A percentile compares a stretch with the other conserved stretches of the same genome.
Conservation (phyloP, 2,113 vertebrate genomes). For the Pelodiscus sinensis region DNA sequence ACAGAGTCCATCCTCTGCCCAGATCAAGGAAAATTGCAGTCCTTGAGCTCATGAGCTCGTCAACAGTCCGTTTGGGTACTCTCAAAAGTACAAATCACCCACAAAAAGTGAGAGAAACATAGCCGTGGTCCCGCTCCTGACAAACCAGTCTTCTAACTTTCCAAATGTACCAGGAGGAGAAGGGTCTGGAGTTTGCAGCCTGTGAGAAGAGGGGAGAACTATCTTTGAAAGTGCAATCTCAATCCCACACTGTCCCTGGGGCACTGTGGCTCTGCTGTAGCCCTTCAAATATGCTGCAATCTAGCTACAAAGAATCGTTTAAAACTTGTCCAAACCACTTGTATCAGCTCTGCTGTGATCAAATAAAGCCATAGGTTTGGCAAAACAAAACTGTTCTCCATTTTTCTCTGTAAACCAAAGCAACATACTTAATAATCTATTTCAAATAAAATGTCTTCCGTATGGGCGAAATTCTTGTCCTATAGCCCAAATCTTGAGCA, state of each 20-base stretch:
- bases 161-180: background rate
- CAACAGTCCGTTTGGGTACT: background rate
- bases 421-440: slow-evolving; percentile 16
- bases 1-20: slow-evolving; percentile 12
- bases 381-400: slow-evolving; percentile 40
- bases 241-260: background rate
- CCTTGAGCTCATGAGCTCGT: background rate
- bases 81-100: background rate
- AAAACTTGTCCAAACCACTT: slow-evolving; percentile 53
- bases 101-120: background rate
- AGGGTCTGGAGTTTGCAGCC: background rate
- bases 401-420: slow-evolving; percentile 3
- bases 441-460: slow-evolving; percentile 9
- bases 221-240: background rate
- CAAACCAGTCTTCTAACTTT: background rate
- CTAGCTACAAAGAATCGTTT: slow-evolving; percentile 36
- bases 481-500: slow-evolving; percentile 30
- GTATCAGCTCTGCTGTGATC: slow-evolving; percentile 41
- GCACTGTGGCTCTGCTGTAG: background rate
- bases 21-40: slow-evolving; percentile 9
- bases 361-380: slow-evolving; percentile 5
- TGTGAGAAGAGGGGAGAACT: slow-evolving; percentile 17
- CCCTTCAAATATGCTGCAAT: background rate
- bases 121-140: background rate
- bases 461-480: slow-evolving; percentile 30